Base-by-base conservation (phyloP, 2,113 vertebrate species). In the Parus major region DNA sequence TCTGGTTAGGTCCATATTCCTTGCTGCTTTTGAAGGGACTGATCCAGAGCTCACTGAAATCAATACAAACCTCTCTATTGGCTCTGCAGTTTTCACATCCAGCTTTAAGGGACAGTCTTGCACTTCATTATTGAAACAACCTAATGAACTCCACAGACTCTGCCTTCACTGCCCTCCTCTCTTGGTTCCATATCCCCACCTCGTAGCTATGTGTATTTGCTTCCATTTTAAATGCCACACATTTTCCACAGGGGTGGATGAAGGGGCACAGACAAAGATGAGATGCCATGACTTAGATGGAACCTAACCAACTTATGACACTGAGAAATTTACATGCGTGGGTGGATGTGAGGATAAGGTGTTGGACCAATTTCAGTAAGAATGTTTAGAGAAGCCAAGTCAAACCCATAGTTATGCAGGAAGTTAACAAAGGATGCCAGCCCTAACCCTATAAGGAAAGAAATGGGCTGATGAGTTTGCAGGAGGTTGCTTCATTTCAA, bases 311-410 rank as follows among this genome's bases (percentile, higher is more conserved):
- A 5, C 64, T 88, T 39, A 31, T 16, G 77, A 79, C 86, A 82
- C 44, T 13, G 53, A 96, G 86, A 92, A 94, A 96, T 96, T 96
- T 53, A 35, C 4, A 19, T 11, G 53, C 0, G 46, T 39, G 77
- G 91, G 90, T n/a, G 88, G 82, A 86, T 35, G 57, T 25, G 88
- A 95, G 90, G 80, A 90, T 76, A 56, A 95, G 88, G n/a, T 1
- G 5, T 78, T 92, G 92, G 94, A 86, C 49, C 69, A 49, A 65
- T 79, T 93, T 93, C 92, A 96, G 76, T 60, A 64, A 49, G 92
- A 93, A 36, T 11, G 3, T 86, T 35, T 46, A 75, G 52, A 78
- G 57, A 81, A 92, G 92, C 83, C 93, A 96, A 95, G 44, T 53
- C 81, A 95, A 96, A 70, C 44, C 66, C 78, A 69, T n/a, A 50